phyloP scores from a whole-genome alignment of 1,140 invertebrate genomes.

The Delia radicum region DNA sequence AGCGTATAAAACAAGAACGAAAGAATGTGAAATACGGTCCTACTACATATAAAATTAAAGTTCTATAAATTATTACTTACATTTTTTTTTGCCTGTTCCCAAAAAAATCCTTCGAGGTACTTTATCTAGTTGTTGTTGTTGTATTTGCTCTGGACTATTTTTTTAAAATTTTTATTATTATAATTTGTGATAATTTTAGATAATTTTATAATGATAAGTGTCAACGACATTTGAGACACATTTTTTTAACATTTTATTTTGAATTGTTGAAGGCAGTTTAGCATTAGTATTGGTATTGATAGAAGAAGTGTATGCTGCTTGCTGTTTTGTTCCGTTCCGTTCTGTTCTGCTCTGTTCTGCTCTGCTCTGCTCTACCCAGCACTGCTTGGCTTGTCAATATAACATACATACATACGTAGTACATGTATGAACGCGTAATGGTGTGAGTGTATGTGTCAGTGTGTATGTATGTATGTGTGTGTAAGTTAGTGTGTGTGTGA shows the following conservation, averaged over 20 bases:
- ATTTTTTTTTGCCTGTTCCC: no score
- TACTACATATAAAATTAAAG: neutral
- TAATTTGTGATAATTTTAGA: neutral
- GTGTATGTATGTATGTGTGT: conserved; percentile 24
- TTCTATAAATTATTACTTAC: neutral
- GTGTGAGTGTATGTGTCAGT: conserved; percentile 27
- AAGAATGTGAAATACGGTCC: neutral
- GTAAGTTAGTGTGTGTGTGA: conserved; percentile 35
- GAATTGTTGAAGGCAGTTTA: conserved; percentile 3
- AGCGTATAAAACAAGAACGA: neutral
- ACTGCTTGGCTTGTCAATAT: neutral
- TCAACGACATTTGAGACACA: conserved; percentile 20
- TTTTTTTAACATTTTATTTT: no score
- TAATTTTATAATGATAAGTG: conserved; percentile 16
- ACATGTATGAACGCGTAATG: neutral
- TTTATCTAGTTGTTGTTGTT: neutral
- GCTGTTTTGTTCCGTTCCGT: no score
- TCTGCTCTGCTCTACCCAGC: no score
- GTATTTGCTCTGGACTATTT: neutral
- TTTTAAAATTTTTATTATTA: neutral
- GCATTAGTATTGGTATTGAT: neutral
- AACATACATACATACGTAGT: neutral
- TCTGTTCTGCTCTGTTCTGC: no score
- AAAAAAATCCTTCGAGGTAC: neutral
- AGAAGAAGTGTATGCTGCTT: neutral